These are phyloP conservation scores for Ctenodactylus gundi DNA, from an alignment of 2,113 vertebrate genomes.

Conservation along the genomic window DNA sequence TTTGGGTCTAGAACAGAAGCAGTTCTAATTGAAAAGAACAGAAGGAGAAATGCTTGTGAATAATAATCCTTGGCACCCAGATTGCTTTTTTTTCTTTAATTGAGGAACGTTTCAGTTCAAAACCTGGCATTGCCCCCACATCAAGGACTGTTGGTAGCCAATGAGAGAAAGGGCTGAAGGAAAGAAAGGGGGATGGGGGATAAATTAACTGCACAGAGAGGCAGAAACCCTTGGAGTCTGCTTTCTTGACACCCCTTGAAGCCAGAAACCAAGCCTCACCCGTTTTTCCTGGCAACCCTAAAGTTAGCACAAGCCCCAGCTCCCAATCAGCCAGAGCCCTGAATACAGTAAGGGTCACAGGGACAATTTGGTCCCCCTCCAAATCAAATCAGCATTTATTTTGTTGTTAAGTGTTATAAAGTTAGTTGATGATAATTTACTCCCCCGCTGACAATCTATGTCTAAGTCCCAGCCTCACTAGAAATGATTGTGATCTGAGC, in stretches of 20 bases:
- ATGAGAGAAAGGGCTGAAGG: neutral
- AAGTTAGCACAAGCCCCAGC: neutral
- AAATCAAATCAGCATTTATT: slow-evolving; percentile 55
- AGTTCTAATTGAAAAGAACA: slow-evolving; percentile 44
- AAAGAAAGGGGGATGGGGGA: accelerated
- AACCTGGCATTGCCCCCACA: neutral
- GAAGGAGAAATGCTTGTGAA: slow-evolving; percentile 51
- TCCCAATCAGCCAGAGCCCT: neutral
- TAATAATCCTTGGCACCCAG: slow-evolving; percentile 35
- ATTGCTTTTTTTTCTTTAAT: neutral
- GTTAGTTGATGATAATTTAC: slow-evolving; percentile 69
- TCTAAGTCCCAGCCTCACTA: slow-evolving; percentile 74
- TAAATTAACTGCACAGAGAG: neutral
- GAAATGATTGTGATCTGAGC: slow-evolving; percentile 72
- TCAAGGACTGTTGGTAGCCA: neutral
- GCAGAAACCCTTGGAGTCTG: neutral
- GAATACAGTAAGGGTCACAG: neutral
- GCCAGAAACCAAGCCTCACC: neutral
- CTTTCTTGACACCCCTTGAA: neutral
- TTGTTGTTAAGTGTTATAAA: slow-evolving; percentile 37
- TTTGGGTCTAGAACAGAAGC: slow-evolving; percentile 29
- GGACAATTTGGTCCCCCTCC: neutral
- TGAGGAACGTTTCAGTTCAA: neutral
- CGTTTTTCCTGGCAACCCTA: neutral
- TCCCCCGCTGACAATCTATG: slow-evolving; percentile 52